Evolutionary conservation across 2,888 invertebrate genomes (phyloP), one percentile per base, ranked within the genome.

Genomic region (Mesoligia furuncula): DNA sequence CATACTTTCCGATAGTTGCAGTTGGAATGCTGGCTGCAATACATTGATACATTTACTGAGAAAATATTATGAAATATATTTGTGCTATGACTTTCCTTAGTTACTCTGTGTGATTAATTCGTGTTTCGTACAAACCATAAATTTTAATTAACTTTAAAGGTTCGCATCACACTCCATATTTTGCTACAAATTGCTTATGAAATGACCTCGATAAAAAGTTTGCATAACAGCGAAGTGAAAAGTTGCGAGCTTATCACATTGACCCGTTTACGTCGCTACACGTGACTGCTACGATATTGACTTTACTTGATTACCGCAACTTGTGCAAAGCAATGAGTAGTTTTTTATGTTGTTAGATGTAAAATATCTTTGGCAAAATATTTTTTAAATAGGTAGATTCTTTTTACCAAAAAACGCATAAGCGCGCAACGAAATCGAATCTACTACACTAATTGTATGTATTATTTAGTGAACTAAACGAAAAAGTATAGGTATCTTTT

Each of bases 171-270:
- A 17, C 36, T 15, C 4, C 2, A 36, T 36, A 71, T n/a, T n/a
- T n/a, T n/a, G n/a, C n/a, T n/a, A n/a, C n/a, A n/a, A n/a, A n/a
- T 66, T n/a, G 36, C 24, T 42, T 65, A 17, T 65, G 15, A 45
- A 73, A 39, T n/a, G 59, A 27, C 59, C 66, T 45, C 24, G 11
- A 61, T 51, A 31, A 39, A 61, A 59, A 62, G 27, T 61, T 61
- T 39, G 17, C 24, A 39, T 13, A 31, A 7, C 39, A 42, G 13
- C 4, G 42, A n/a, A 75, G 15, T 51, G 59, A 15, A 51, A 66
- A 75, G 48, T 75, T 54, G 27, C 36, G 4, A 61, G 27, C 42
- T n/a, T 51, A 67, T 62, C 31, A 42, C 31, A 31, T 76, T 62
- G 36, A n/a, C 54, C 54, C 36, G 27, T 0, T 68, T 31, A 54